Conservation (phyloP, 2,797 vertebrate species). For the Okamejei kenojei region DNA sequence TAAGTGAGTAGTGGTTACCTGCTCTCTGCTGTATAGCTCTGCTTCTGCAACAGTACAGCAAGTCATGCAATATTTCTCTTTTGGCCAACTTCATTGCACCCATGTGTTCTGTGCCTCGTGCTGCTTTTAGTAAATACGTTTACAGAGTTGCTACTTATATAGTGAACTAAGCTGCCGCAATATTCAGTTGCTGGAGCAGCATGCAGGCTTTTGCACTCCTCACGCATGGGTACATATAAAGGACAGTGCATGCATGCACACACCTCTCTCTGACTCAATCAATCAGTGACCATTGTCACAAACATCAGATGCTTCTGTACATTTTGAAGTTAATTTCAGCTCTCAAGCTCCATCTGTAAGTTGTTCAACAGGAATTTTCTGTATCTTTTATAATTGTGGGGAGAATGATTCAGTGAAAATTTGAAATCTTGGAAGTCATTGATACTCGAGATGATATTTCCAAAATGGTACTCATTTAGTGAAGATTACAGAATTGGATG, state of each 20-base stretch:
- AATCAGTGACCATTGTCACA: neutral
- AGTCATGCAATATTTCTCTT: neutral
- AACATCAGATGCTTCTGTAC: neutral
- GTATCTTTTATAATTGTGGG: neutral
- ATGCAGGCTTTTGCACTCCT: neutral
- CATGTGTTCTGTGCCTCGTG: neutral
- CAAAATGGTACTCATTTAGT: neutral
- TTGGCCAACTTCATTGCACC: neutral
- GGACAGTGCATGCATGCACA: too few species aligned
- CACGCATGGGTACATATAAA: too few species aligned
- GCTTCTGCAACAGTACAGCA: neutral
- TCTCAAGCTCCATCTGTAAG: neutral
- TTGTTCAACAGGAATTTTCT: neutral
- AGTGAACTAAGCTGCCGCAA: neutral
- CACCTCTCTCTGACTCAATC: too few species aligned
- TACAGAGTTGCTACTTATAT: neutral
- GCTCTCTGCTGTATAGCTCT: neutral
- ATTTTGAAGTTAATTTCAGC: neutral
- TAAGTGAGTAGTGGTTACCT: neutral
- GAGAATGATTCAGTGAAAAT: neutral
- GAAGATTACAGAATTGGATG: neutral
- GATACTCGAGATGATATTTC: too few species aligned
- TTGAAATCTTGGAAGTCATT: too few species aligned
- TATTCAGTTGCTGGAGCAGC: neutral
- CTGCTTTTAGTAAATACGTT: neutral